phyloP scores from a whole-genome alignment of 1,140 invertebrate genomes.

The Nylanderia fulva region DNA sequence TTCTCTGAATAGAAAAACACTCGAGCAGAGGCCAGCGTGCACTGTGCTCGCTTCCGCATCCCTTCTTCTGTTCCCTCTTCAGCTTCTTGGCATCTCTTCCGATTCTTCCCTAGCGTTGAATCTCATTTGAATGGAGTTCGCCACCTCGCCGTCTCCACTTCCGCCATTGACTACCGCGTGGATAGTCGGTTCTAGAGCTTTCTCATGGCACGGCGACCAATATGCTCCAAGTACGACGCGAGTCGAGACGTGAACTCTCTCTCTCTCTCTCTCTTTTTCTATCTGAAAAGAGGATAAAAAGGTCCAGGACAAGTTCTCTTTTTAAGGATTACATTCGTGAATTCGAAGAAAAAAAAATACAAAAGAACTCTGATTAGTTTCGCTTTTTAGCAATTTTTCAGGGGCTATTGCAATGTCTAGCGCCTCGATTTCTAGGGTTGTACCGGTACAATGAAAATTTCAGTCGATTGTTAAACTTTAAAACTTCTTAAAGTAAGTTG shows the following conservation, averaged over 20 bases:
- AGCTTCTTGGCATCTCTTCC: slow-evolving; percentile 47
- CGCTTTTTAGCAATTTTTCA: slow-evolving; percentile 68
- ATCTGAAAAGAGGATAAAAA: slow-evolving; percentile 11
- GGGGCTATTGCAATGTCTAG: slow-evolving; percentile 55
- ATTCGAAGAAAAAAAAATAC: slow-evolving; percentile 17
- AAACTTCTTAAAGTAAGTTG: neutral
- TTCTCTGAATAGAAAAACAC: slow-evolving; percentile 83
- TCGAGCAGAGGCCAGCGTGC: slow-evolving; percentile 76
- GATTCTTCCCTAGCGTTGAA: slow-evolving; percentile 68
- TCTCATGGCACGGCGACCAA: slow-evolving; percentile 69
- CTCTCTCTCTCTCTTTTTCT: no score
- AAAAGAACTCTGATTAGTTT: slow-evolving; percentile 67
- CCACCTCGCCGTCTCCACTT: slow-evolving; percentile 55
- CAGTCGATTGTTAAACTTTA: neutral
- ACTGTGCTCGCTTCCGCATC: slow-evolving; percentile 56
- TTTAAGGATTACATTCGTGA: neutral
- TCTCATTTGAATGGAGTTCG: slow-evolving; percentile 82
- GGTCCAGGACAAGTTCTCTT: neutral
- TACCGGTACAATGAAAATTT: neutral
- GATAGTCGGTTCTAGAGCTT: slow-evolving; percentile 50
- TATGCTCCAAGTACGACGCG: slow-evolving; percentile 73
- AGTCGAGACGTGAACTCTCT: slow-evolving; percentile 33
- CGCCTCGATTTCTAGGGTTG: neutral
- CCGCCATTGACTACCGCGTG: slow-evolving; percentile 67
- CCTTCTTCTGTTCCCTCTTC: slow-evolving; percentile 58